These are phyloP conservation scores for Gasteruption jaculator DNA, from an alignment of 2,888 invertebrate genomes.

Conservation along the genomic window DNA sequence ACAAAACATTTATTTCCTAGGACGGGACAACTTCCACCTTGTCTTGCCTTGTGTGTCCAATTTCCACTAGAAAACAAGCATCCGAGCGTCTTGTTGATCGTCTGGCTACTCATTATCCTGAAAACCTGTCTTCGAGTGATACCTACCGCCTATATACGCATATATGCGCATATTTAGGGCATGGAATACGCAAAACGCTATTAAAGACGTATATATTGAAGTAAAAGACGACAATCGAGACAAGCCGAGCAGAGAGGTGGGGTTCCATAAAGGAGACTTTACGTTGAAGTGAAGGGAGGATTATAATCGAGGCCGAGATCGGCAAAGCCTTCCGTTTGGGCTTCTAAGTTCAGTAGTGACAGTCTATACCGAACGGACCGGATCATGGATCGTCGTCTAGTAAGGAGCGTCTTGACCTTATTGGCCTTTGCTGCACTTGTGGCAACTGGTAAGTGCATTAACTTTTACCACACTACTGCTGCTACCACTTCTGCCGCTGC, in stretches of 20 bases:
- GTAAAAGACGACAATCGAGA: not conserved
- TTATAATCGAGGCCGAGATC: slow-evolving; percentile 27
- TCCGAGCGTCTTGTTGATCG: too few relatives aligned
- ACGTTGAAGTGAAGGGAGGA: slow-evolving; percentile 43
- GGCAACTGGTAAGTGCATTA: slow-evolving; percentile 38
- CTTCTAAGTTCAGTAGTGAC: slow-evolving; percentile 46
- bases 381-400: slow-evolving; percentile 36
- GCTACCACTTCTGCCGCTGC: slow-evolving; percentile 6
- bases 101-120: too few relatives aligned
- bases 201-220: too few relatives aligned
- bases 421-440: slow-evolving; percentile 40
- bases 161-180: too few relatives aligned
- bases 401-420: slow-evolving; percentile 37
- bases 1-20: too few relatives aligned
- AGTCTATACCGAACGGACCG: slow-evolving; percentile 32
- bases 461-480: slow-evolving; percentile 7
- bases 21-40: too few relatives aligned
- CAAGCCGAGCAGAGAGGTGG: slow-evolving; percentile 11
- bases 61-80: too few relatives aligned
- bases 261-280: slow-evolving; percentile 13
- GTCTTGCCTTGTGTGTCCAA: too few relatives aligned
- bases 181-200: too few relatives aligned
- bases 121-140: too few relatives aligned
- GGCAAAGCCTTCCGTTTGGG: slow-evolving; percentile 24
- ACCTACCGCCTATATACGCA: too few relatives aligned